These are phyloP conservation scores for Nestor notabilis DNA, from an alignment of 2,113 vertebrate genomes.

Conservation along the genomic window DNA sequence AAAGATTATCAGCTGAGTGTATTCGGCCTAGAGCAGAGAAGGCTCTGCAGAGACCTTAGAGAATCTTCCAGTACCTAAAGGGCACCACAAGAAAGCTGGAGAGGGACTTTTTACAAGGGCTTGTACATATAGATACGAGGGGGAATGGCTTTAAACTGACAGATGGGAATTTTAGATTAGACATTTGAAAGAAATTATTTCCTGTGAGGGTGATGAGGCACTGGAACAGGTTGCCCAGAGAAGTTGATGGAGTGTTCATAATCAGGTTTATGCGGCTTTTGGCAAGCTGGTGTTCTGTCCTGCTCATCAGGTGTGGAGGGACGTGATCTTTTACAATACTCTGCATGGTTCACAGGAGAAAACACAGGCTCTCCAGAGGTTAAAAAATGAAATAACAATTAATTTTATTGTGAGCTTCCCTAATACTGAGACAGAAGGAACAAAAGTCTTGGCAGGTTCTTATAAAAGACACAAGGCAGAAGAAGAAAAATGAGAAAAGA, in stretches of 20 bases:
- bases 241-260: background rate
- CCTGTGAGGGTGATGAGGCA: background rate
- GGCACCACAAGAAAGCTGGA: too few species aligned
- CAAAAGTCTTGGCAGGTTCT: background rate
- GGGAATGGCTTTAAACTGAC: too few species aligned
- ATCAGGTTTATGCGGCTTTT: background rate
- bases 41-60: too few species aligned
- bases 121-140: too few species aligned
- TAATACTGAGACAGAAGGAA: background rate
- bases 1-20: background rate
- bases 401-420: background rate
- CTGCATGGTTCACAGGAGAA: background rate
- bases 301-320: background rate
- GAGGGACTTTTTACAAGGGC: too few species aligned
- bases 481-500: background rate
- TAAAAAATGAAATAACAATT: background rate
- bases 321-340: background rate
- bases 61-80: too few species aligned
- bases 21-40: background rate
- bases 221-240: background rate
- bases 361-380: background rate
- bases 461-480: background rate
- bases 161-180: background rate
- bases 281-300: background rate
- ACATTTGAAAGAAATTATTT: background rate